Percentiles rank a stretch among this genome's conserved stretches.
phyloP scores from a whole-genome alignment of 2,113 vertebrate genomes.

The Gnathochromis pfefferi region DNA sequence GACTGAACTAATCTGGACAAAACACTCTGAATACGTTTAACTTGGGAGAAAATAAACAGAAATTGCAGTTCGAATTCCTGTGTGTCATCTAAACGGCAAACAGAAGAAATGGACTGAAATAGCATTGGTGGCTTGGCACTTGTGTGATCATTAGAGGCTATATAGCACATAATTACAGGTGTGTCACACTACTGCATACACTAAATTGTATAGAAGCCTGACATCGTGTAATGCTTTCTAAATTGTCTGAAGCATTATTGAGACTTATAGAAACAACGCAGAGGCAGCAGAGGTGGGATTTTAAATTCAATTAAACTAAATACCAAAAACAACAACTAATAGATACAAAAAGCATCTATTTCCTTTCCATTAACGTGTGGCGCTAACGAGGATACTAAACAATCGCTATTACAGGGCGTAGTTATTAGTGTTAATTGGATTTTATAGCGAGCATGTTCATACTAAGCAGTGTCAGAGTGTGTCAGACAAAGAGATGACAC shows the following conservation, averaged over 20 bases:
- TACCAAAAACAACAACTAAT: neutral
- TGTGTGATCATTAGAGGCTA: neutral
- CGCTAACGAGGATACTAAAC: neutral
- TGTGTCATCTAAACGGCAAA: neutral
- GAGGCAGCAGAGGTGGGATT: neutral
- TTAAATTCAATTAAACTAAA: neutral
- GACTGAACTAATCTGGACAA: neutral
- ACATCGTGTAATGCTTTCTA: neutral
- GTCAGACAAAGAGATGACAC: slow-evolving; percentile 34
- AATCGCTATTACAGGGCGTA: neutral
- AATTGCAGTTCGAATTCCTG: neutral
- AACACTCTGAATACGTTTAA: neutral
- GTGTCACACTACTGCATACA: neutral
- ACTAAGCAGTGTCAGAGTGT: neutral
- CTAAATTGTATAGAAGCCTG: neutral
- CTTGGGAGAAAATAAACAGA: neutral
- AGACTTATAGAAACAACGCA: neutral
- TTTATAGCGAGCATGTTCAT: neutral
- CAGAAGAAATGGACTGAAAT: neutral
- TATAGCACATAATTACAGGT: neutral
- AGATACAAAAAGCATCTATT: neutral
- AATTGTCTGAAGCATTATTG: neutral
- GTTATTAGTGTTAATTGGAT: neutral
- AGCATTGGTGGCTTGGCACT: neutral
- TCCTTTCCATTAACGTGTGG: neutral